Base-by-base conservation (phyloP, 2,797 vertebrate species). In the Petrocephalus schoutedeni region DNA sequence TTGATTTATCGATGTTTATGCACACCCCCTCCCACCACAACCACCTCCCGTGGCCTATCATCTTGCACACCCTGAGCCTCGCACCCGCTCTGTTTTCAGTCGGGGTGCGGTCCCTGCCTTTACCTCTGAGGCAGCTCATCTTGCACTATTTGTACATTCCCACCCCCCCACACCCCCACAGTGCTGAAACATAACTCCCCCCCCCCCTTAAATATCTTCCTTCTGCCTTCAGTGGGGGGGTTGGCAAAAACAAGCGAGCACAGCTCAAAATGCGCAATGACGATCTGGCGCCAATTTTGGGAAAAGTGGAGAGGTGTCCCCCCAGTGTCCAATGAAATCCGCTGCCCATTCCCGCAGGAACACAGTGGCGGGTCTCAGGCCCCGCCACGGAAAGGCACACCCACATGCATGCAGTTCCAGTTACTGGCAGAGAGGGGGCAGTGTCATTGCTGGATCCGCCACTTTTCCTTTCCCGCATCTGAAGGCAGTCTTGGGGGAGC, bases 241-340 rank as follows among this genome's bases (percentile, higher is more conserved):
- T 91, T 93, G 91, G 89, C 36, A 83, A 89, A 94, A 94, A 92
- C 87, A 92, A 86, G 87, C n/a, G 88, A 91, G 91, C 90, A 88
- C 89, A 89, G 88, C 88, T 89, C 90, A 91, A 90, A 90, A 87
- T 61, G 41, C 28, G 85, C 87, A 89, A 91, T 87, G 89, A 88
- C 88, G 45, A 84, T 88, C 88, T 61, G 45, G 58, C 85, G 88
- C 89, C 71, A 91, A 90, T 89, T 82, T 23, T 80, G 32, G 16
- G 77, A 74, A 57, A 84, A 89, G 88, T 84, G 9, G 3, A 59
- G 54, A 56, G 7, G 49, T 9, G 1, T 80, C 49, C 56, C 54
- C 21, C 8, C 16, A 14, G 86, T 71, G 51, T 54, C 80, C 19
- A 91, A 89, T 84, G 71, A 91, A 89, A 88, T 87, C 6, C 19